Percentiles rank a stretch among this genome's conserved stretches.
Evolutionary conservation across 1,140 invertebrate species (phyloP).

Genomic region (Calephelis virginiensis): DNA sequence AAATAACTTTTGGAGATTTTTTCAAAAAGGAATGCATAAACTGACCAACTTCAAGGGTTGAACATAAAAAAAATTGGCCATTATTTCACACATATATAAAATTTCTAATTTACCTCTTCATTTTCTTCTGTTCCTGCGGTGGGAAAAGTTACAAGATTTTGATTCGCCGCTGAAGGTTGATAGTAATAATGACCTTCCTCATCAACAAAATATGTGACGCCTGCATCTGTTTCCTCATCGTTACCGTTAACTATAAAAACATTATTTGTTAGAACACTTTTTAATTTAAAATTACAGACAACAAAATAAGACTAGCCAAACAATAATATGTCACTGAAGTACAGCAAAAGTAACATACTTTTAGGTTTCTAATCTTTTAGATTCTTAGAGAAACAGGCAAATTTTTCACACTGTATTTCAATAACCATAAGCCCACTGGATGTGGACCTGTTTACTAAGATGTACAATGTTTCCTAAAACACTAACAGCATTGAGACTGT

Average conservation of each 20-base stretch:
- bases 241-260: slow-evolving; percentile 70
- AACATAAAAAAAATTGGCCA: slow-evolving; percentile 17
- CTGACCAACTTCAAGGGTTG: too few species aligned
- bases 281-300: too few species aligned
- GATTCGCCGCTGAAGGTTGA: slow-evolving; percentile 78
- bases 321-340: not conserved
- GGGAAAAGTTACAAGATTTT: slow-evolving; percentile 82
- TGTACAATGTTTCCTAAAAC: too few species aligned
- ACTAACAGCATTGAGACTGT: too few species aligned
- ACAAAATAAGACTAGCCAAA: not conserved
- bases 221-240: slow-evolving; percentile 75
- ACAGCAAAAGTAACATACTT: too few species aligned
- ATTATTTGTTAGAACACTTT: not conserved
- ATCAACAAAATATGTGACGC: slow-evolving; percentile 86
- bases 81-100: slow-evolving; percentile 4
- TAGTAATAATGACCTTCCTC: slow-evolving; percentile 89
- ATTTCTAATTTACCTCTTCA: slow-evolving; percentile 48
- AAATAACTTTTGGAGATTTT: too few species aligned
- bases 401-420: too few species aligned
- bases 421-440: too few species aligned
- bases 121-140: slow-evolving; percentile 55
- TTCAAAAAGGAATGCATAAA: too few species aligned
- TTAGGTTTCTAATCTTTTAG: too few species aligned
- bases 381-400: too few species aligned
- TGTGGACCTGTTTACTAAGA: too few species aligned